A percentile compares a stretch with the other conserved stretches of the same genome.
Evolutionary conservation across 2,888 invertebrate species (phyloP).

Genomic region (Drosophila paramelanica): DNA sequence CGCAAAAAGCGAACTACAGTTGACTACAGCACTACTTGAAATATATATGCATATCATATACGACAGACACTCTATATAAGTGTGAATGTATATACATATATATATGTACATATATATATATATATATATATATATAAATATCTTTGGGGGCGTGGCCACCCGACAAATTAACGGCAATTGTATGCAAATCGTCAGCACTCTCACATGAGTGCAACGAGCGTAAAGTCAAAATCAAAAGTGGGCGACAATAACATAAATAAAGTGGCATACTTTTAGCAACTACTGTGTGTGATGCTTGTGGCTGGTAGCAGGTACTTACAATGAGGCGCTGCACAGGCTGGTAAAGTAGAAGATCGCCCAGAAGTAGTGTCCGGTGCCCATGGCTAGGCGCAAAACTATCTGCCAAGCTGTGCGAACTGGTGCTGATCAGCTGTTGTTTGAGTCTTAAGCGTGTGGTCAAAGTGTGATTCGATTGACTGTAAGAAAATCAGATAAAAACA

Average conservation of each 20-base stretch:
- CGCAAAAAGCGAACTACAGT: conserved; percentile 55
- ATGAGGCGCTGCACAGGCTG: conserved; percentile 85
- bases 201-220: conserved; percentile 45
- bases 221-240: conserved; percentile 44
- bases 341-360: conserved; percentile 85
- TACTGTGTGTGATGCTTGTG: conserved; percentile 37
- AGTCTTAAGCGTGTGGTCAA: conserved; percentile 3
- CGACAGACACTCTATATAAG: conserved; percentile 26
- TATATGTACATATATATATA: conserved; percentile 1
- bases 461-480: conserved; percentile 17
- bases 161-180: conserved; percentile 69
- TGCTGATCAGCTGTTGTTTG: conserved; percentile 7
- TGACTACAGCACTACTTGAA: conserved; percentile 59
- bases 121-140: background rate
- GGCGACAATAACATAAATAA: conserved; percentile 43
- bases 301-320: conserved; percentile 82
- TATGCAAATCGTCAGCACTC: conserved; percentile 71
- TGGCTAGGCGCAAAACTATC: conserved; percentile 66
- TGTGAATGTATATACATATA: background rate
- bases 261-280: conserved; percentile 52
- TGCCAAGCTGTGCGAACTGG: conserved; percentile 13
- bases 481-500: background rate
- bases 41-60: conserved; percentile 25
- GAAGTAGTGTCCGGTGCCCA: conserved; percentile 85
- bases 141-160: conserved; percentile 25